Evolutionary conservation across 64 coral and sea anemone species (phyloP).

Genomic region (Astreopora myriophthalma): DNA sequence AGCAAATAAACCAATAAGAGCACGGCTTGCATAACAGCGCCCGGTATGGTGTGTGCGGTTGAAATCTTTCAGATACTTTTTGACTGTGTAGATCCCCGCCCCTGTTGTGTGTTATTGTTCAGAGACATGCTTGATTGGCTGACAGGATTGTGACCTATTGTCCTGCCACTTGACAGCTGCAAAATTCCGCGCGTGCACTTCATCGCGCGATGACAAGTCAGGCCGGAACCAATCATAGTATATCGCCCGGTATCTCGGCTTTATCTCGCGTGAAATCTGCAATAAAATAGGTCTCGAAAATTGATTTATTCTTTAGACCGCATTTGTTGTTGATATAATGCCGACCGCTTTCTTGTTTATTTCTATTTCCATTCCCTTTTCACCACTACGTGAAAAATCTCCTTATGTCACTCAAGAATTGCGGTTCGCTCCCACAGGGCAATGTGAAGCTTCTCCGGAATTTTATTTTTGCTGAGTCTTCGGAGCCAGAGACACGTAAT

Average conservation of each 20-base stretch:
- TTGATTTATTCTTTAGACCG: not conserved
- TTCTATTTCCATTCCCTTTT: not conserved
- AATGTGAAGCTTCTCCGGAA: slow-evolving; percentile 25
- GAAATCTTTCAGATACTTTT: slow-evolving; percentile 87
- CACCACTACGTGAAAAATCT: not conserved
- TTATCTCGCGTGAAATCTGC: slow-evolving; percentile 9
- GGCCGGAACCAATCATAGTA: not conserved
- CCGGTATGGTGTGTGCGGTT: slow-evolving; percentile 31
- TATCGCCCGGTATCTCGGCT: not conserved
- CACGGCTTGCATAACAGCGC: slow-evolving; percentile 35
- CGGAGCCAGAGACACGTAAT: not conserved
- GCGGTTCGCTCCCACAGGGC: not conserved
- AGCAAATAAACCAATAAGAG: slow-evolving; percentile 79
- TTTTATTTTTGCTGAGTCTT: not conserved
- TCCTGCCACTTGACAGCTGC: slow-evolving; percentile 17
- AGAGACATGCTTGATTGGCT: slow-evolving; percentile 26
- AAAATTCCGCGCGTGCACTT: slow-evolving; percentile 50
- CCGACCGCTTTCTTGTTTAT: not conserved
- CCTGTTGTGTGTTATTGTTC: slow-evolving; percentile 26
- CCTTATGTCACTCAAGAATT: not conserved
- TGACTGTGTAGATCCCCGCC: slow-evolving; percentile 49
- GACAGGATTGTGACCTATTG: slow-evolving; percentile 24
- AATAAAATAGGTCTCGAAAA: slow-evolving; percentile 2
- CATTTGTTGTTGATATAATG: not conserved
- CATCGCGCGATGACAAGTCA: slow-evolving; percentile 18